These are phyloP conservation scores for Tympanuchus pallidicinctus DNA, from an alignment of 2,113 vertebrate species.

Conservation along the genomic window DNA sequence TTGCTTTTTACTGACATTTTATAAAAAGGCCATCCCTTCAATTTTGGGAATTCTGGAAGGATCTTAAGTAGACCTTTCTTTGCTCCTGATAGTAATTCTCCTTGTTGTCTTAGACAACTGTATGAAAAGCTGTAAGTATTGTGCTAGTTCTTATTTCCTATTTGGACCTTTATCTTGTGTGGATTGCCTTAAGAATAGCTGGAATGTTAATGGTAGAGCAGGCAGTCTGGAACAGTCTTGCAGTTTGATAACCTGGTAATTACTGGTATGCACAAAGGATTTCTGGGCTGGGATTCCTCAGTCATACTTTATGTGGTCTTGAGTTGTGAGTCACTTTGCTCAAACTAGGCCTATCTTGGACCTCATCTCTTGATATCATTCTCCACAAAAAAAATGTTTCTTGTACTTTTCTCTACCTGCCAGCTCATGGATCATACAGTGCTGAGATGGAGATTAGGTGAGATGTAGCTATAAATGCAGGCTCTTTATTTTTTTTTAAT, in stretches of 20 bases:
- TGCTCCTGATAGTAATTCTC: not conserved
- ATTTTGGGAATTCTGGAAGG: not conserved
- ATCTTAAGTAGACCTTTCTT: not conserved
- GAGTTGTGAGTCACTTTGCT: not conserved
- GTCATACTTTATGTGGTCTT: rapidly evolving
- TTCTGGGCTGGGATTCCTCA: not conserved
- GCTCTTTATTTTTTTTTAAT: not conserved
- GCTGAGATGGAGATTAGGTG: not conserved
- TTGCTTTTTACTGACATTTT: not conserved
- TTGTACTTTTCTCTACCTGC: not conserved
- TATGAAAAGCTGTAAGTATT: not conserved
- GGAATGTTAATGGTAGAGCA: not conserved
- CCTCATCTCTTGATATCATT: not conserved
- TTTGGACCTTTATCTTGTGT: not conserved
- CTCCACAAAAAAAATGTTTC: not conserved
- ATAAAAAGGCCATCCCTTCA: not conserved
- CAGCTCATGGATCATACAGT: rapidly evolving
- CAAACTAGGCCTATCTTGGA: not conserved
- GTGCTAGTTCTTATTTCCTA: not conserved
- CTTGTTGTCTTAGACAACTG: not conserved
- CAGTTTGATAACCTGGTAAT: not conserved
- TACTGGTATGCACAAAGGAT: rapidly evolving
- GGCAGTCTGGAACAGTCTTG: not conserved
- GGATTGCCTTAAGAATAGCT: not conserved
- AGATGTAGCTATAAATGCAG: not conserved